Percentiles rank a stretch among this genome's conserved stretches.
phyloP scores from a whole-genome alignment of 2,797 vertebrate species.

The Tadarida brasiliensis region DNA sequence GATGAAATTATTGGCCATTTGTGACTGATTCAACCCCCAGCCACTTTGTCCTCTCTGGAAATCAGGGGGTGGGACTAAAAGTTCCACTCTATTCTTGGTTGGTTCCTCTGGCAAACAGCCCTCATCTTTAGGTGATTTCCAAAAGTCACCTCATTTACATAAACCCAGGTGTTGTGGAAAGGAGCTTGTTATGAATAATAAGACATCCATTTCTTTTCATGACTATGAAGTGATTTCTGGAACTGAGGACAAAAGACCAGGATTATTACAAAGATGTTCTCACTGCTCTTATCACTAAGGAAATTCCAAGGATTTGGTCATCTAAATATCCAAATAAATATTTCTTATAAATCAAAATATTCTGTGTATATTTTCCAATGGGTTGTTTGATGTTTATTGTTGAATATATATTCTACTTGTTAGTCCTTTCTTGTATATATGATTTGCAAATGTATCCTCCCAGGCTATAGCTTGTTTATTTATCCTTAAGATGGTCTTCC shows the following conservation, averaged over 20 bases:
- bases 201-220: background rate
- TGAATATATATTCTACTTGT: background rate
- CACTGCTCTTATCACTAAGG: too few species aligned
- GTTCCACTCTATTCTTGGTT: background rate
- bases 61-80: background rate
- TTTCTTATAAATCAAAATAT: slow-evolving; percentile 3
- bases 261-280: background rate
- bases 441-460: background rate
- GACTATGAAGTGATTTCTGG: background rate
- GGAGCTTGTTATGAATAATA: background rate
- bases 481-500: background rate
- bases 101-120: background rate
- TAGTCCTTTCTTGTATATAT: background rate
- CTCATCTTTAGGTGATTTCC: background rate
- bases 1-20: background rate
- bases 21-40: background rate
- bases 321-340: background rate
- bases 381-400: background rate
- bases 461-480: background rate
- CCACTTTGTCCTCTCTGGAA: background rate
- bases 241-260: background rate
- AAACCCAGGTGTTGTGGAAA: background rate
- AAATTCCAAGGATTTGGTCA: background rate
- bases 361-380: background rate
- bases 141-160: background rate